These are phyloP conservation scores for Aramus guarauna DNA, from an alignment of 2,113 vertebrate genomes.

Conservation along the genomic window DNA sequence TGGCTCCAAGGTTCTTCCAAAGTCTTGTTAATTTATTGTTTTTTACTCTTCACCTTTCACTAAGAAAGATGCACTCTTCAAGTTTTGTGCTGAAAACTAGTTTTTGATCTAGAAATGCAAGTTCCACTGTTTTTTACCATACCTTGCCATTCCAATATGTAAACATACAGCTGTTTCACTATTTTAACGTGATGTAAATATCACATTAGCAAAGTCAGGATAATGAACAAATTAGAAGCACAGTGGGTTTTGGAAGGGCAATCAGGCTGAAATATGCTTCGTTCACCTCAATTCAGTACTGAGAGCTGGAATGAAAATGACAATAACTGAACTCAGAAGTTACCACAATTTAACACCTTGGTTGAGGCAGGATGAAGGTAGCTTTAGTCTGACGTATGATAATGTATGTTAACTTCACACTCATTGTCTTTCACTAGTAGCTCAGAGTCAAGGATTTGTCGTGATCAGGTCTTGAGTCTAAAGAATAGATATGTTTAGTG, in stretches of 20 bases:
- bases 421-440: not conserved
- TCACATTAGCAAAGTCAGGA: not conserved
- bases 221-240: not conserved
- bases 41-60: not conserved
- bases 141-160: not conserved
- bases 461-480: not conserved
- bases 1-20: not conserved
- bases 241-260: not conserved
- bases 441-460: not conserved
- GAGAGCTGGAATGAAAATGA: not conserved
- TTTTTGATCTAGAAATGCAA: not conserved
- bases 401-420: accelerated
- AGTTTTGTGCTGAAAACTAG: not conserved
- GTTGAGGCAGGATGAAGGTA: not conserved
- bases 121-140: not conserved
- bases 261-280: not conserved
- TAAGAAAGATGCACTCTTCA: not conserved
- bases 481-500: not conserved
- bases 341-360: accelerated
- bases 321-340: not conserved
- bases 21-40: not conserved
- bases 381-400: not conserved
- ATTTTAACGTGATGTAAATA: not conserved
- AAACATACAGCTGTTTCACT: not conserved
- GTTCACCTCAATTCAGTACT: not conserved